Evolutionary conservation across 2,113 vertebrate genomes (phyloP), one percentile per base, ranked within the genome.

Genomic region (Callipepla californica): DNA sequence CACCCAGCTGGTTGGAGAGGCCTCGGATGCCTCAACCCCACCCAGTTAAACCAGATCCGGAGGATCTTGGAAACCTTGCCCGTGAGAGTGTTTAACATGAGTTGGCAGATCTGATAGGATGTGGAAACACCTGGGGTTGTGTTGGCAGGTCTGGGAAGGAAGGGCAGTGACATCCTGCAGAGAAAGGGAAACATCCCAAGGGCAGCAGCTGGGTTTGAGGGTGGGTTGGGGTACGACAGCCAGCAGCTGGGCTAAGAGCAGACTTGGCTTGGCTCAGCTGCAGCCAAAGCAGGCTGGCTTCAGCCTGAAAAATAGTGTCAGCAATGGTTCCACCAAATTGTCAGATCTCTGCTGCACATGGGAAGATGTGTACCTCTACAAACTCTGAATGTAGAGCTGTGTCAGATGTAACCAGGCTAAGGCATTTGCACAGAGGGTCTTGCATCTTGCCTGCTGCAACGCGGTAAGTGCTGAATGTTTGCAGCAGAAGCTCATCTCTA

Each of bases 311-410:
- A 63, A 28, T 15, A 13, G 21, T 7, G 32, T 63, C 65, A 67
- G 47, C 1, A n/a, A 11, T 5, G 7, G 2, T 87, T 63, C 62
- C 51, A 12, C 14, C 36, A 6, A 20, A 2, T 25, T 38, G 12
- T 53, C 19, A 14, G 26, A 28, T 92, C 55, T 75, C 25, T 20
- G 1, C 7, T 13, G 17, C 19, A 0, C 5, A 0, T 6, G 9
- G 11, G 21, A n/a, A 62, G 22, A 32, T 0, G 1, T 58, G 30
- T 32, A 20, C 32, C 11, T 47, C 22, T 66, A 50, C 66, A 51
- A 13, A 36, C 48, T 68, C 72, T 78, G 74, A 20, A 14, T 8
- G 4, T 28, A 70, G 57, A 38, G 45, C 74, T 63, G 13, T 34
- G 40, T 36, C 51, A 13, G 74, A 32, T 11, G 40, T 13, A 30